Base-by-base conservation (phyloP, 2,888 invertebrate species). In the Drosophila lacicola region DNA sequence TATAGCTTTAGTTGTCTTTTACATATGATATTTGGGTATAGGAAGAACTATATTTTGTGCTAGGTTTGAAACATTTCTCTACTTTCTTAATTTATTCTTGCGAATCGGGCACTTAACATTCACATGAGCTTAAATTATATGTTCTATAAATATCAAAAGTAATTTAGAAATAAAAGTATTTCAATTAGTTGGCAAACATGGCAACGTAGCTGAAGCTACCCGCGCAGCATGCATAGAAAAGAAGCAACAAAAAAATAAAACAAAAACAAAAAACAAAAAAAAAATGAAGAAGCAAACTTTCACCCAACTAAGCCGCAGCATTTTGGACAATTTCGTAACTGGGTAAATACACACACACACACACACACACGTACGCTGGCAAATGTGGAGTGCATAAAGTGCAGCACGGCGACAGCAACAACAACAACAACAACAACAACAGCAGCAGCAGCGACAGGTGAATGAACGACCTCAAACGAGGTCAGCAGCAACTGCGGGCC, bases 391-490 rank as follows among this genome's bases (percentile, higher is more conserved):
- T 83, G 83, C 89, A 89, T 81, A 78, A 89, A 83, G 70, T 83
- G 89, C 84, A 89, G 82, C 65, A 13, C 53, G 58, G 50, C 71
- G 66, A 72, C 71, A 60, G 25, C 70, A 17, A 17, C 61, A 61
- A 3, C 45, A 51, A 17, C 58, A 49, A 11, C 66, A 50, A 34
- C 44, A 45, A 17, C 19, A 54, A 21, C 41, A 29, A 14, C 39
- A 42, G 5, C 64, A 39, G 19, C 61, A 61, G 50, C 82, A 71
- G 70, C 88, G 88, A 84, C 90, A 86, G 85, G 82, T 83, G 82
- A 90, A 90, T 79, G 89, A 89, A 89, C 89, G 90, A 89, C 89
- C 89, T 89, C 85, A 90, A 89, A 90, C 88, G 90, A 89, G 90
- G 89, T 88, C 90, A 90, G 74, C 80, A 72, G 47, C 70, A 77